A percentile compares a stretch with the other conserved stretches of the same genome.
Conservation (phyloP, 2,888 invertebrate genomes). For the Frankliniella fusca region DNA sequence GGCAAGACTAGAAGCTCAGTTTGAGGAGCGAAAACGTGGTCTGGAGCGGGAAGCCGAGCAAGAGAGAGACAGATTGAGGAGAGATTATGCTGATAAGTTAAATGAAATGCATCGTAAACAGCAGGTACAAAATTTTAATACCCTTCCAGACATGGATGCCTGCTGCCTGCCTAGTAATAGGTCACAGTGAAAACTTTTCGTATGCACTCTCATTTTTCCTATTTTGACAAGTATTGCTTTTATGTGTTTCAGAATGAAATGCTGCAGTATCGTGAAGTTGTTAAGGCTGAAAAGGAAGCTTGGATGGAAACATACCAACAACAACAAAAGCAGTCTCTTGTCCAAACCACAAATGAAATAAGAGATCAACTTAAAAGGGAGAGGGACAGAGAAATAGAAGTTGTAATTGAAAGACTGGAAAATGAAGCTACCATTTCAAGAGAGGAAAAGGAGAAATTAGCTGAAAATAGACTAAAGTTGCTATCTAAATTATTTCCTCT, state of each 20-base stretch:
- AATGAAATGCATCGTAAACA: conserved; percentile 50
- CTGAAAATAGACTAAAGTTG: conserved; percentile 52
- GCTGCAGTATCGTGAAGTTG: conserved; percentile 56
- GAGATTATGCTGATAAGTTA: conserved; percentile 53
- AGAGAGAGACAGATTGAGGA: conserved; percentile 51
- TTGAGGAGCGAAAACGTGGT: conserved; percentile 45
- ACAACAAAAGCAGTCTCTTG: conserved; percentile 57
- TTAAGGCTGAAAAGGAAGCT: conserved; percentile 60
- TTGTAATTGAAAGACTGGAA: conserved; percentile 65
- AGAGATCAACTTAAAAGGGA: conserved; percentile 66
- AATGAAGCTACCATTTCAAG: conserved; percentile 58
- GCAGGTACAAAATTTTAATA: conserved; percentile 40
- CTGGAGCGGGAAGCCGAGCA: conserved; percentile 43
- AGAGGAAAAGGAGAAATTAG: conserved; percentile 58
- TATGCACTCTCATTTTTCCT: not conserved
- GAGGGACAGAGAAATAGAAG: conserved; percentile 73
- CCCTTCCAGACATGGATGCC: not conserved
- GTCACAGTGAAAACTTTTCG: not conserved
- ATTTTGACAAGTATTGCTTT: not conserved
- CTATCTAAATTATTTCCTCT: not conserved
- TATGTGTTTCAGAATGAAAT: conserved; percentile 48
- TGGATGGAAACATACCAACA: conserved; percentile 60
- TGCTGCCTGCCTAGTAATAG: not conserved
- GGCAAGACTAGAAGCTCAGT: conserved; percentile 50
- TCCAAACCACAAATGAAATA: conserved; percentile 64